Evolutionary conservation across 2,113 vertebrate genomes (phyloP).

Genomic region (Peromyscus polionotus): DNA sequence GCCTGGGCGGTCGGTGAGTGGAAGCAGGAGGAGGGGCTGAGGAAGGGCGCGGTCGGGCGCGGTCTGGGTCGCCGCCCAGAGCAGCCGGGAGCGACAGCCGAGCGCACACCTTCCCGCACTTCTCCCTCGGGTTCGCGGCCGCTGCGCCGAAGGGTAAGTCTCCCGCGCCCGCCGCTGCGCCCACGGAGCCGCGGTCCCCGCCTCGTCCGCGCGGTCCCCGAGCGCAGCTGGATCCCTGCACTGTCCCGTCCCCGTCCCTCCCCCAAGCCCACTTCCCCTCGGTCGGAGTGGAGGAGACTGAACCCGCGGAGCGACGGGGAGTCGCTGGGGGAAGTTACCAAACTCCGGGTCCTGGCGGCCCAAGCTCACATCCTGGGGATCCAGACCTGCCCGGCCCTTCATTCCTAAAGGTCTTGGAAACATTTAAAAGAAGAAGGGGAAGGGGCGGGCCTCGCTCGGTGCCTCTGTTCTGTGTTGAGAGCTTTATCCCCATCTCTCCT

Average conservation of each 20-base stretch:
- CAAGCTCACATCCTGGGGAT: not conserved
- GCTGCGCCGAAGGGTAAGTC: not conserved
- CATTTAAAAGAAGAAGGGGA: not conserved
- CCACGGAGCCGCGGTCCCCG: not conserved
- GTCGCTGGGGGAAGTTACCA: not conserved
- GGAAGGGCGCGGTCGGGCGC: constrained; percentile 3
- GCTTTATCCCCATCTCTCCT: not conserved
- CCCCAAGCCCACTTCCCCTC: not conserved
- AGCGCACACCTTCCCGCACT: not conserved
- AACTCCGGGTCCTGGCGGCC: not conserved
- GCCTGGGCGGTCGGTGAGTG: not conserved
- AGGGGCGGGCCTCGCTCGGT: too few relatives aligned
- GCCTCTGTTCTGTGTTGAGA: not conserved
- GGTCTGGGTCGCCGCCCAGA: not conserved
- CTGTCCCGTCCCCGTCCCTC: not conserved
- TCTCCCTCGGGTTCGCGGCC: accelerated
- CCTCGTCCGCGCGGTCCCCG: accelerated
- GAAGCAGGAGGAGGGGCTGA: not conserved
- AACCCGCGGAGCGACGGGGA: not conserved
- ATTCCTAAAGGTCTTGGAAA: not conserved
- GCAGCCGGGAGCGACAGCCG: accelerated
- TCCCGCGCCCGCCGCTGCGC: not conserved
- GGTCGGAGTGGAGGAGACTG: not conserved
- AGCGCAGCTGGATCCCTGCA: not conserved
- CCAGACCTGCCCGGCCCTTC: not conserved